Base-by-base conservation (phyloP, 2,888 invertebrate species). In the Drosophila percnosoma region DNA sequence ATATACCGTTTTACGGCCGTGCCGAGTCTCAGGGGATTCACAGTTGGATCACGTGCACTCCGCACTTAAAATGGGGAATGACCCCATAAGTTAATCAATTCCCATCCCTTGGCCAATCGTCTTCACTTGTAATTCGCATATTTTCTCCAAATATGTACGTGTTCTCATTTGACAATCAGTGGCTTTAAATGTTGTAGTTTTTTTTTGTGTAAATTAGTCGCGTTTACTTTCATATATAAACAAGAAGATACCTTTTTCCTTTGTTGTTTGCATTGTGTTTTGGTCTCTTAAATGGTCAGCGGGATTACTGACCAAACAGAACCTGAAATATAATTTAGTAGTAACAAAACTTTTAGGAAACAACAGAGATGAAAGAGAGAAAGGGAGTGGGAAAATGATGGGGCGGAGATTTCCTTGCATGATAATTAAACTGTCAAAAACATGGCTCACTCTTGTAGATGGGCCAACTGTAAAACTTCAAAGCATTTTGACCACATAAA, bases 391-490 rank as follows among this genome's bases (percentile, higher is more conserved):
- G 13, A 7, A 8, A 13, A 4, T 36, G 31, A 18, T 4, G n/a
- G 15, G 11, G 18, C 11, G 11, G 4, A 8, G 0, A 34, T 11
- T 49, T 53, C 40, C 40, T 45, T 52, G 36, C 73, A 58, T 77
- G 48, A 65, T 86, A 88, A 88, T 83, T 88, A 83, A 80, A 68
- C 78, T 84, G 86, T 80, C 86, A 80, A 55, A 68, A 80, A 58
- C 86, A 73, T 62, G 63, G 59, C 15, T 58, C 53, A 45, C 24
- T 33, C 38, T 42, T 45, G 36, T 58, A 61, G 36, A 55, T 52
- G 64, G 55, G 15, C 55, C 45, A 40, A 36, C 21, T n/a, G 36
- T n/a, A 18, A 18, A 69, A 82, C 86, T 73, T 87, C 86, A 83
- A 83, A 82, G 85, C 73, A 11, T 24, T 48, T 64, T 60, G 71